phyloP scores from a whole-genome alignment of 2,113 vertebrate genomes.

The Heterotilapia buettikoferi region DNA sequence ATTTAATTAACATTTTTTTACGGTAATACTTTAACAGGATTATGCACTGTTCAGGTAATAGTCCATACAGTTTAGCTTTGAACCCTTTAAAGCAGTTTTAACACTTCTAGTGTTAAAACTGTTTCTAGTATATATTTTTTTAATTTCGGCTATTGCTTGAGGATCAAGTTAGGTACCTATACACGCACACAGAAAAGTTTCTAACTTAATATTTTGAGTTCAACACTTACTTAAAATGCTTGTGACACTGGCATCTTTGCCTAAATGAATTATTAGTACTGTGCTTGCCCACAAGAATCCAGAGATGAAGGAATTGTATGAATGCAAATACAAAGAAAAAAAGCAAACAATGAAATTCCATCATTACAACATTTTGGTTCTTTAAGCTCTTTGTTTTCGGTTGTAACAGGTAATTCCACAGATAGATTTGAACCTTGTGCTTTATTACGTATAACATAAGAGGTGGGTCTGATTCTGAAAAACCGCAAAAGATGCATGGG shows the following conservation, averaged over 20 bases:
- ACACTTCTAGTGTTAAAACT: not conserved
- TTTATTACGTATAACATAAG: not conserved
- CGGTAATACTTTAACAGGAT: not conserved
- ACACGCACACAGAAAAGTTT: not conserved
- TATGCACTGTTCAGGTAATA: not conserved
- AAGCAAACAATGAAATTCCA: not conserved
- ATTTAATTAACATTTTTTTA: not conserved
- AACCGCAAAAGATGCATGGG: not conserved
- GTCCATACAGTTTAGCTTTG: not conserved
- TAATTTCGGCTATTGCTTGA: not conserved
- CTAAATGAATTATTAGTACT: not conserved
- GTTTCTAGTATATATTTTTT: not conserved
- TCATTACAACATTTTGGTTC: not conserved
- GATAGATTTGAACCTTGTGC: not conserved
- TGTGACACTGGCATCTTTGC: not conserved
- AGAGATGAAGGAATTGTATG: not conserved
- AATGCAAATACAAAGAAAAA: not conserved
- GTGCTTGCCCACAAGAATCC: not conserved
- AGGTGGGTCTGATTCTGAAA: not conserved
- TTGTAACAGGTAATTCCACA: not conserved
- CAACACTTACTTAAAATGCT: not conserved
- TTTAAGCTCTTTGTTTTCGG: not conserved
- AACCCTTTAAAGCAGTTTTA: not conserved
- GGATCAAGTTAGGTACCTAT: not conserved
- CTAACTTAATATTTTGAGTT: not conserved